Conservation (phyloP, 2,888 invertebrate genomes). For the Taphrorychus bicolor region DNA sequence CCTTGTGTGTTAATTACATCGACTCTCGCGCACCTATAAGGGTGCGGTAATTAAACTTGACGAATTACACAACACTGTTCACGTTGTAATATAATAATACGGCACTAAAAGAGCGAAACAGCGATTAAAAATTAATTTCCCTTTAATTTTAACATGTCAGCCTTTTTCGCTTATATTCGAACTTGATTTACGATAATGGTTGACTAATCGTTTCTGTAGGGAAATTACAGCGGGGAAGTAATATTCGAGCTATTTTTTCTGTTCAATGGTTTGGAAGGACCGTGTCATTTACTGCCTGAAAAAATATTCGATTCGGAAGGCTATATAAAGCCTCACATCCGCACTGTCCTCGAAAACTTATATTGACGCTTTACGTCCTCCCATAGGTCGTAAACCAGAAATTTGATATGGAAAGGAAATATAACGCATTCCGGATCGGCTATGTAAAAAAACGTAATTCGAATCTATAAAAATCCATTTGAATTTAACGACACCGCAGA, state of each 20-base stretch:
- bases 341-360: not conserved
- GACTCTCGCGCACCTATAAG: not conserved
- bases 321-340: not conserved
- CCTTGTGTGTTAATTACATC: not conserved
- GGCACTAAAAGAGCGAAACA: not conserved
- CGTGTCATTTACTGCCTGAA: not conserved
- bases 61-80: not conserved
- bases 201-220: conserved; percentile 20
- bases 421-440: not conserved
- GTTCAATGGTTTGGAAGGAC: not conserved
- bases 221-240: not conserved
- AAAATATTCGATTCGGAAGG: not conserved
- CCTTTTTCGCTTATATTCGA: conserved; percentile 16
- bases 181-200: conserved; percentile 23
- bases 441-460: not conserved
- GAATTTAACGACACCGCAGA: not conserved
- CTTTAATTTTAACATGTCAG: conserved; percentile 20
- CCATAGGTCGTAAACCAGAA: not conserved
- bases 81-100: not conserved
- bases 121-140: conserved; percentile 17
- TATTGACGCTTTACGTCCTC: not conserved
- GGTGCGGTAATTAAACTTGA: not conserved
- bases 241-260: not conserved
- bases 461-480: not conserved
- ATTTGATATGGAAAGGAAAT: not conserved